Conservation (phyloP, 2,797 vertebrate genomes). For the Tenualosa ilisha region DNA sequence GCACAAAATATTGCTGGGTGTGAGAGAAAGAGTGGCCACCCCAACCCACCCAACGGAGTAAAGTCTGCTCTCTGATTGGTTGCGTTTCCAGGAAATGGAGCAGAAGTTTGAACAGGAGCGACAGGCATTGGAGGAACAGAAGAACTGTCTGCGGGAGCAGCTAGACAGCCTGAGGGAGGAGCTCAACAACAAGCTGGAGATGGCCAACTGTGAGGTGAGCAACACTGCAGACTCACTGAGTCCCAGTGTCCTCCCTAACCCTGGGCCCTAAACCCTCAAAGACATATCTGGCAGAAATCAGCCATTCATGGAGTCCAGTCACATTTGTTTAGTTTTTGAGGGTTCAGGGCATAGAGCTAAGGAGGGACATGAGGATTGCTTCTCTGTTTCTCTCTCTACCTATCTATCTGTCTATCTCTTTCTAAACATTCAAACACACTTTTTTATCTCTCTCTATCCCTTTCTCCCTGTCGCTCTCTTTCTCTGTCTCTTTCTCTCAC, state of each 20-base stretch:
- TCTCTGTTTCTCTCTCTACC: background rate
- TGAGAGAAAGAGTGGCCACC: background rate
- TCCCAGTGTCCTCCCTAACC: background rate
- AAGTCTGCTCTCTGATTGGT: slow-evolving; percentile 16
- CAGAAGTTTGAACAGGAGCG: slow-evolving; percentile 91
- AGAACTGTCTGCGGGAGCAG: slow-evolving; percentile 84
- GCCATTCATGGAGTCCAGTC: no score
- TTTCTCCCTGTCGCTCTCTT: background rate
- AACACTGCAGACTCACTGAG: slow-evolving; percentile 1
- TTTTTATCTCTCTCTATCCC: background rate
- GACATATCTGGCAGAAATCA: no score
- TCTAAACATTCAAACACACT: background rate
- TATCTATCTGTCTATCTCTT: background rate
- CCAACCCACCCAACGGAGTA: background rate
- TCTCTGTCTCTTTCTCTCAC: background rate
- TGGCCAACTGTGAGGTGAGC: slow-evolving; percentile 87
- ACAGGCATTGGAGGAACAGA: slow-evolving; percentile 86
- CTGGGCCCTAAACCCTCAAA: background rate
- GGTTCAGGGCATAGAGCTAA: no score
- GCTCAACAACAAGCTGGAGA: slow-evolving; percentile 81
- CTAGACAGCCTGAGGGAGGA: slow-evolving; percentile 86
- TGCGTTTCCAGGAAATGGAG: slow-evolving; percentile 84
- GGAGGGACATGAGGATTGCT: no score
- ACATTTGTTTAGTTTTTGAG: no score
- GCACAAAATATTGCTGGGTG: background rate